Evolutionary conservation across 2,797 vertebrate genomes (phyloP).

Genomic region (Benthosema pterotum): DNA sequence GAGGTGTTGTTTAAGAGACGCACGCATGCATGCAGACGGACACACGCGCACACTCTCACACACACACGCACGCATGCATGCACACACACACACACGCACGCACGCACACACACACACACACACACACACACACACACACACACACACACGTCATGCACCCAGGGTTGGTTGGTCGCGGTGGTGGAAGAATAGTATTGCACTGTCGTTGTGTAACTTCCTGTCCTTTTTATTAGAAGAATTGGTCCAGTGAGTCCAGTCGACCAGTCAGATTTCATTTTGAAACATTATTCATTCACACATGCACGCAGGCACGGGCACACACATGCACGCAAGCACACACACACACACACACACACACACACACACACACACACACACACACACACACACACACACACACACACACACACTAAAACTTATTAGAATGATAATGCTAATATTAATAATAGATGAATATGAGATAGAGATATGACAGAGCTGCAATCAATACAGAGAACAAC

Average conservation of each 20-base stretch:
- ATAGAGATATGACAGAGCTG: no score
- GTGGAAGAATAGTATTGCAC: conserved; percentile 42
- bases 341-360: no score
- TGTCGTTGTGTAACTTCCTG: conserved; percentile 53
- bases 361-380: no score
- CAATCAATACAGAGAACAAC: no score
- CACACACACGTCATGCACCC: conserved; percentile 46
- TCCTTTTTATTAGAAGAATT: conserved; percentile 37
- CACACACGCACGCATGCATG: background rate
- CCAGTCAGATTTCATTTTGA: conserved; percentile 15
- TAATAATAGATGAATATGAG: no score
- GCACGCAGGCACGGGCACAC: no score
- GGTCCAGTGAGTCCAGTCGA: conserved; percentile 14
- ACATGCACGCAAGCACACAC: no score
- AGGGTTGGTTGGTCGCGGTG: no score
- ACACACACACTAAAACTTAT: no score
- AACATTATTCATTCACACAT: no score
- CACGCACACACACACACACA: conserved; percentile 6
- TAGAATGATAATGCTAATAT: no score
- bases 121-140: conserved; percentile 26
- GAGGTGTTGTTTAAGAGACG: conserved; percentile 54
- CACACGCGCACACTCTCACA: conserved; percentile 18
- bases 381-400: no score
- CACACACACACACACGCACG: conserved; percentile 4
- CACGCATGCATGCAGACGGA: conserved; percentile 18